Conservation (phyloP, 2,113 vertebrate genomes). For the Lagopus leucura region DNA sequence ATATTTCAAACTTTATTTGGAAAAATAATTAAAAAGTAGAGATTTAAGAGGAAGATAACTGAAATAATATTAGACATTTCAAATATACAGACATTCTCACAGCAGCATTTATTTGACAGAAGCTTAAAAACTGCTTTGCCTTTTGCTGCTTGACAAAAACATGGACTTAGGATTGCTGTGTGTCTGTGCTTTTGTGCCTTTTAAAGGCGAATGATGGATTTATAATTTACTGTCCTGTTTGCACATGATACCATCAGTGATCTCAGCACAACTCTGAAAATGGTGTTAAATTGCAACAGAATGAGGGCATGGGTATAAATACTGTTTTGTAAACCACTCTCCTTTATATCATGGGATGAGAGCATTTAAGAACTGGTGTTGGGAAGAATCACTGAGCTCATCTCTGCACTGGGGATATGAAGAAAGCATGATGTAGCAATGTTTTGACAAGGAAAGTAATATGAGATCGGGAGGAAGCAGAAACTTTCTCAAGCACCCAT, state of each 20-base stretch:
- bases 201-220: not conserved
- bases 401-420: not conserved
- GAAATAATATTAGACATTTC: not conserved
- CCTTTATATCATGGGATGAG: not conserved
- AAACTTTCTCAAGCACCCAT: not conserved
- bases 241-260: conserved; percentile 30
- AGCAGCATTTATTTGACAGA: conserved; percentile 1
- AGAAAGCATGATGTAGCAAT: not conserved
- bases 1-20: not conserved
- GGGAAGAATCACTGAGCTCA: not conserved
- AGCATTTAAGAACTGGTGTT: not conserved
- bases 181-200: not conserved
- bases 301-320: conserved; percentile 3
- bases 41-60: not conserved
- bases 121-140: conserved; percentile 22
- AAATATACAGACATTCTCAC: not conserved
- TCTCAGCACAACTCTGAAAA: conserved; percentile 32
- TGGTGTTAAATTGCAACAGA: conserved; percentile 12
- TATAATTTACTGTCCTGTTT: conserved; percentile 43
- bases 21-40: not conserved
- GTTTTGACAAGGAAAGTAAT: not conserved
- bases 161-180: not conserved
- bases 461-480: rapidly evolving
- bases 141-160: conserved; percentile 12
- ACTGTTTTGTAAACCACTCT: not conserved